Base-by-base conservation (phyloP, 92 coral and sea anemone genomes). In the Virgularia gustaviana region DNA sequence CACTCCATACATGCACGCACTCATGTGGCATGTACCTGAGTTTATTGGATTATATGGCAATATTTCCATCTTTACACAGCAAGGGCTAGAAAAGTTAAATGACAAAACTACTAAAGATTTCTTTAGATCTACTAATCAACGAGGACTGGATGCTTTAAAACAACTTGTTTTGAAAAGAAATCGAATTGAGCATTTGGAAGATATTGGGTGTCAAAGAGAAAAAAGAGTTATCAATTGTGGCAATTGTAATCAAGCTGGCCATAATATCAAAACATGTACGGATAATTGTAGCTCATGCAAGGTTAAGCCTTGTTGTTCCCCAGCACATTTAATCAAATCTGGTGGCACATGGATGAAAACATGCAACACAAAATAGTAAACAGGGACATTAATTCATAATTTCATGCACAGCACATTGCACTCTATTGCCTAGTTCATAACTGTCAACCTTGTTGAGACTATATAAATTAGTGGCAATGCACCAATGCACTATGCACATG, bases 71-170 rank as follows among this genome's bases (percentile, higher is more conserved):
- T 81, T 65, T 47, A 81, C 35, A 19, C 80, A 73, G 23, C 80
- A 73, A 41, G 80, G 80, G 28, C 66, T 73, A 36, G 85, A 81
- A 55, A 81, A 81, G n/a, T 42, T 64, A 9, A 81, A 81, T 73
- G 85, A 76, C 65, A 76, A 57, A 22, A 82, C 86, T 25, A 76
- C 82, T 36, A 81, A 81, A 64, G 75, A 81, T 20, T 74, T 36
- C 29, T 81, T 60, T 44, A 63, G 65, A 47, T 79, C 84, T 9
- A 72, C 72, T 25, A 79, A 79, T 49, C 79, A 81, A 25, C 63
- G 52, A 61, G 80, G 85, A n/a, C 38, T 65, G 27, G 80, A 73
- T 12, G 19, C 75, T 15, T 61, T 81, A 19, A 18, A 41, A 8
- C 81, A 75, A 67, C 22, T 81, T 5, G 57, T 81, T 4, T 36